Evolutionary conservation across 23 tunicate species (phyloP).

Genomic region (Trididemnum nubilum): DNA sequence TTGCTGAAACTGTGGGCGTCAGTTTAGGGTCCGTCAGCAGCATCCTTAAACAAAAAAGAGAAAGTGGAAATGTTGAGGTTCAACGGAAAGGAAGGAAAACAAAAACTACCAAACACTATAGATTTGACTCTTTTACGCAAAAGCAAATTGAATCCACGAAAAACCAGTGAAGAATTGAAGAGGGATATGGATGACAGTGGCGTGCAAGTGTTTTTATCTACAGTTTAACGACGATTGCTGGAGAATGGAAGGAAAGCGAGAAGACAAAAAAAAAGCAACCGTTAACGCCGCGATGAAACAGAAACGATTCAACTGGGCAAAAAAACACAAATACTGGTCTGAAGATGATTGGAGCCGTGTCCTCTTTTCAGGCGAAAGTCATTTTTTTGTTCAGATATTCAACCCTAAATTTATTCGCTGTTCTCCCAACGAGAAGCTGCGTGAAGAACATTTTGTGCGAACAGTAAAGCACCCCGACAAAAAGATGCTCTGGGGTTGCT

Average conservation of each 20-base stretch:
- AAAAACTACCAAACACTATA: slow-evolving; percentile 25
- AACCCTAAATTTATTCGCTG: slow-evolving; percentile 13
- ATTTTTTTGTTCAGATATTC: slow-evolving; percentile 4
- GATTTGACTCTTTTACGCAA: slow-evolving; percentile 23
- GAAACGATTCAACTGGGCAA: slow-evolving; percentile 33
- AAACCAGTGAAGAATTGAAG: slow-evolving; percentile 17
- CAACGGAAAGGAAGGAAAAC: slow-evolving; percentile 26
- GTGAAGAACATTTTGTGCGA: slow-evolving; percentile 20
- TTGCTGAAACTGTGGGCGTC: slow-evolving; percentile 34
- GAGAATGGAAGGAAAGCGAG: slow-evolving; percentile 24
- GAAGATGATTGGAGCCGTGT: neutral
- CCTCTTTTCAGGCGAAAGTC: slow-evolving; percentile 13
- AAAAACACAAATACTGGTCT: neutral
- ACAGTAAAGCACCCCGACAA: slow-evolving; percentile 16
- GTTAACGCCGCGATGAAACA: slow-evolving; percentile 30
- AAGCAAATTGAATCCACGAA: slow-evolving; percentile 24
- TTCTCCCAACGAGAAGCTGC: slow-evolving; percentile 20
- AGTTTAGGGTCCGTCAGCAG: slow-evolving; percentile 24
- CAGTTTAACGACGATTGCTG: slow-evolving; percentile 18
- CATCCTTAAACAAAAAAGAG: slow-evolving; percentile 22
- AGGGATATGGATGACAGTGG: slow-evolving; percentile 24
- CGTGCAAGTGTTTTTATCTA: slow-evolving; percentile 23
- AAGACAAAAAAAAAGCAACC: slow-evolving; percentile 25
- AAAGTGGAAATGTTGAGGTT: slow-evolving; percentile 28
- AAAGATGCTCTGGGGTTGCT: slow-evolving; percentile 22